Base-by-base conservation (phyloP, 2,113 vertebrate genomes). In the Mohoua ochrocephala region DNA sequence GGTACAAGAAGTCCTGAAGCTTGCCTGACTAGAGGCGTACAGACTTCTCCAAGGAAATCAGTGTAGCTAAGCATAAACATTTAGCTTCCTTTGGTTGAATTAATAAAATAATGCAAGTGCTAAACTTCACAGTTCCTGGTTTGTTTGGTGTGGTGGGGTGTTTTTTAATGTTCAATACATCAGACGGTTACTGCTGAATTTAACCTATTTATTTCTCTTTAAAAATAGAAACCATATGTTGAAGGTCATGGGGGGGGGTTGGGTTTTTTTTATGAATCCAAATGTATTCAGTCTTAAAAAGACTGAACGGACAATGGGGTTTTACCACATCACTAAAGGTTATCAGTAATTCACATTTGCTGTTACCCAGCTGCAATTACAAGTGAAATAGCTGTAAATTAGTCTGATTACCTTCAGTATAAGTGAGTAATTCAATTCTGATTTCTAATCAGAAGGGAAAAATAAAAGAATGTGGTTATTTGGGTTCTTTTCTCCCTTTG, bases 1-100 rank as follows among this genome's bases (percentile, higher is more conserved):
- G 98, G 97, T 98, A 44, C 86, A 96, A 81, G 97, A 97, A 77
- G 97, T 98, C 91, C 96, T 98, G 60, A 97, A 98, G 84, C 95
- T 98, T 15, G 97, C 98, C 26, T 98, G 87, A 96, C n/a, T 69
- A 42, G 27, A 64, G 73, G 93, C 3, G 0, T 50, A 37, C 22
- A 24, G 68, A 27, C 35, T 45, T 82, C 54, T 94, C 37, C 33
- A 74, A 53, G 63, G 57, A 94, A 70, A 69, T 67, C 83, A 53
- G 1, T n/a, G 23, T 41, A 87, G 53, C 47, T 56, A 75, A 89
- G 68, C 49, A 42, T 68, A 37, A 82, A 44, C n/a, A 75, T 71
- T 60, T 86, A 75, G 35, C 45, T 74, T 70, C 16, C 21, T 45
- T 85, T 82, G 60, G 23, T 7, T 57, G 28, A 69, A 75, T 71